Base-by-base conservation (phyloP, 2,888 invertebrate species). In the Poecilus cupreus region DNA sequence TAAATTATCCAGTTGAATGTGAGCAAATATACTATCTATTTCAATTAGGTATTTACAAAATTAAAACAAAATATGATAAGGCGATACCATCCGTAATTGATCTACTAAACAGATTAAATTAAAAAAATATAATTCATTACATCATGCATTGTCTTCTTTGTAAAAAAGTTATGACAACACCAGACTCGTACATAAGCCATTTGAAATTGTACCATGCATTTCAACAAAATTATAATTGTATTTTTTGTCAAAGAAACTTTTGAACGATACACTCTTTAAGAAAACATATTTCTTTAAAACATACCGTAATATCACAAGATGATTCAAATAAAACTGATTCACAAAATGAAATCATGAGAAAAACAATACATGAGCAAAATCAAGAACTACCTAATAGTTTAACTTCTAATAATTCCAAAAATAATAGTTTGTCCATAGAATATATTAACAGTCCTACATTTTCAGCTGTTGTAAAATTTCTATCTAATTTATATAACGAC, bases 401-500 rank as follows among this genome's bases (percentile, higher is more conserved):
- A 37, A 37, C 5, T 37, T 6, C 37, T 37, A 6, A 37, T 37
- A 37, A 37, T 37, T 37, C 10, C 4, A 37, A 10, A 6, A 37
- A 4, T 37, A 6, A 37, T 37, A 37, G 10, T 37, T 37, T 37
- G 37, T 10, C 10, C 37, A 37, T 10, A 37, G 37, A 37, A 37
- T 6, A 37, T 37, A 37, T 6, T 10, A 37, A 6, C 37, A 6
- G 5, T 37, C 37, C 37, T 10, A 37, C 37, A n/a, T n/a, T n/a
- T 37, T 51, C 51, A n/a, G 16, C 20, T 68, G 10, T 68, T 68
- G 26, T 68, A 4, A 68, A 68, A 24, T 68, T 24, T 22, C 18
- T 68, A 20, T 18, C 68, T 20, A 68, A 24, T 24, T 32, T 68
- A 26, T 68, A 68, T 26, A 26, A 24, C 6, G n/a, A 26, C n/a